Evolutionary conservation across 2,888 invertebrate genomes (phyloP), one percentile per base, ranked within the genome.

Genomic region (Sepioteuthis lessoniana): DNA sequence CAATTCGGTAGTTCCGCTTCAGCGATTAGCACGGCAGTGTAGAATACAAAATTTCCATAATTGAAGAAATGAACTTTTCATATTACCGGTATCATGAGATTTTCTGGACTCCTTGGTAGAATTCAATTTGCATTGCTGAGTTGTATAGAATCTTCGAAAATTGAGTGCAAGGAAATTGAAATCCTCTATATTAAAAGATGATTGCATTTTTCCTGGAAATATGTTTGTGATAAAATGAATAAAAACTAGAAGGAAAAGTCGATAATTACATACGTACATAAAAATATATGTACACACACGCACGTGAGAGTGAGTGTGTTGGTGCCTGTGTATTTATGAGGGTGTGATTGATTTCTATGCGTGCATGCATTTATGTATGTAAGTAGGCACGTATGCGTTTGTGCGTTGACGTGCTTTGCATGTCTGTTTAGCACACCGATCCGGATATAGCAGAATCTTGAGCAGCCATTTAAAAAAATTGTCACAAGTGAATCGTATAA

Each of bases 61-160:
- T 76, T 76, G 76, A n/a, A 76, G n/a, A 76, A 76, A 76, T 76
- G n/a, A 16, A 76, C n/a, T 76, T 76, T 76, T 76, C 76, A 76
- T n/a, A 76, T n/a, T n/a, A n/a, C n/a, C 19, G n/a, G n/a, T n/a
- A 76, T 76, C 76, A 76, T 76, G 76, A 76, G 76, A 60, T 60
- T 60, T 31, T 60, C 60, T 31, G 31, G 31, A 76, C n/a, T 16
- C n/a, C 76, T n/a, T 76, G n/a, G 16, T 76, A n/a, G n/a, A 76
- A 76, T 76, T 76, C n/a, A 76, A 76, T 76, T 76, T 76, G 76
- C 76, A 76, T 76, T 76, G 16, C n/a, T 35, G n/a, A n/a, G n/a
- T 76, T 76, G n/a, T 4, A 76, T 76, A 76, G n/a, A 76, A 3
- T 8, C n/a, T 76, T 35, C 76, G n/a, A 76, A n/a, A 76, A n/a